Base-by-base conservation (phyloP, 2,888 invertebrate species). In the Hyposoter dolosus region DNA sequence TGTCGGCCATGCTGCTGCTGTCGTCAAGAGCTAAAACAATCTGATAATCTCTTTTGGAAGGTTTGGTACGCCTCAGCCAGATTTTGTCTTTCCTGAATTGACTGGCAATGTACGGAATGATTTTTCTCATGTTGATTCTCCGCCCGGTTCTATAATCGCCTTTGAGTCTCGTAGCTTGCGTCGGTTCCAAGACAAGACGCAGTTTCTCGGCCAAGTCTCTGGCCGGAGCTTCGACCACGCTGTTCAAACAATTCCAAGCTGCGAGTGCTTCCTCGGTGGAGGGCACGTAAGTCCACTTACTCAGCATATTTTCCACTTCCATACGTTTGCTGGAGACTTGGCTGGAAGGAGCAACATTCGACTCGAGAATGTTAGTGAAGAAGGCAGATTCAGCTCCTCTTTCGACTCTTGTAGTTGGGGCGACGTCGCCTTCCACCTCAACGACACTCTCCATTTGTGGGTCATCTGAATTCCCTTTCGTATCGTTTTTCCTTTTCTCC, bases 61-160 rank as follows among this genome's bases (percentile, higher is more conserved):
- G 99, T 93, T 98, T 98, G 0, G 98, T 99, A 79, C 99, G 95
- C 17, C 99, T 95, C 91, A 99, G 93, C 99, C 99, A 99, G 92
- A 99, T 99, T 94, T 99, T 99, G 94, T 99, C 99, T 94, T 99
- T 99, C 66, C 99, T 96, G 95, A 99, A 99, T 94, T 99, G 98
- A 86, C 99, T 99, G 23, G 99, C 99, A 89, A 99, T 99, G 95
- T 99, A 99, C 0, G 99, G 98, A 92, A 99, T 99, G 79, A 99
- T 98, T 93, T 98, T 98, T 68, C 99, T 96, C 99, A 99, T 99
- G 94, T 99, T 99, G 76, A 99, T 97, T 9, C 99, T 96, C 86
- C 98, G 97, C 0, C 99, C 99, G 0, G 99, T 99, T 76, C 99
- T 96, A 94, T 98, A 99, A 94, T 99, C 99, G 28, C 99, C 99